Conservation (phyloP, 2,888 invertebrate species). For the Aplocera efformata region DNA sequence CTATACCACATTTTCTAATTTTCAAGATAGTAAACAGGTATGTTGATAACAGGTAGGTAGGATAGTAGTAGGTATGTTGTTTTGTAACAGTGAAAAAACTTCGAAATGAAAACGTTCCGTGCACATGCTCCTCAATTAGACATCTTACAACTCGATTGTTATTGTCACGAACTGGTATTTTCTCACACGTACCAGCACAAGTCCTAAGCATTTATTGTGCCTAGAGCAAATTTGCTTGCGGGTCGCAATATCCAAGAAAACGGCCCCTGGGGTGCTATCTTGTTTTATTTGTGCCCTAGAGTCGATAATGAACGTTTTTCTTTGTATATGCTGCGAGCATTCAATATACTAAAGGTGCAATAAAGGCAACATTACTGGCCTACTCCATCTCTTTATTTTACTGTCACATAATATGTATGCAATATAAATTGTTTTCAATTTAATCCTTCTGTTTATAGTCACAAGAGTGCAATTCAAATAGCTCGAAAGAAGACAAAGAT, state of each 20-base stretch:
- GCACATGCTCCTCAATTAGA: constrained; percentile 1
- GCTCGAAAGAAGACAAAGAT: constrained; percentile 36
- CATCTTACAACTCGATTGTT: constrained; percentile 32
- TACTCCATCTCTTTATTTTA: constrained; percentile 41
- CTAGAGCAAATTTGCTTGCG: constrained; percentile 76
- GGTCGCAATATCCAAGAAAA: constrained; percentile 73
- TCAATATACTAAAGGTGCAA: constrained; percentile 67
- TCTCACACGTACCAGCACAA: constrained; percentile 48
- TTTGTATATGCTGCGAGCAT: constrained; percentile 54
- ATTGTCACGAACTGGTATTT: constrained; percentile 38
- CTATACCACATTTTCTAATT: too few species aligned
- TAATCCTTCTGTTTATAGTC: not conserved
- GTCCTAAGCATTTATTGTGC: constrained; percentile 71
- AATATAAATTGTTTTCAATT: constrained; percentile 32
- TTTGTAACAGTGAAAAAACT: too few species aligned
- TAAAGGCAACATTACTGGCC: constrained; percentile 56
- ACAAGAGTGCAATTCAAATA: constrained; percentile 36
- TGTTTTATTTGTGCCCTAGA: constrained; percentile 69
- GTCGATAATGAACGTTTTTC: constrained; percentile 74
- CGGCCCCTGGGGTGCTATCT: constrained; percentile 67
- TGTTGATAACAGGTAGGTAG: too few species aligned
- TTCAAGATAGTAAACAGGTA: too few species aligned
- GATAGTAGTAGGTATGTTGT: too few species aligned
- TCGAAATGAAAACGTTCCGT: too few species aligned
- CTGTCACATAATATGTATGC: constrained; percentile 28